phyloP scores from a whole-genome alignment of 2,797 vertebrate species.

The Clarias pachynema region DNA sequence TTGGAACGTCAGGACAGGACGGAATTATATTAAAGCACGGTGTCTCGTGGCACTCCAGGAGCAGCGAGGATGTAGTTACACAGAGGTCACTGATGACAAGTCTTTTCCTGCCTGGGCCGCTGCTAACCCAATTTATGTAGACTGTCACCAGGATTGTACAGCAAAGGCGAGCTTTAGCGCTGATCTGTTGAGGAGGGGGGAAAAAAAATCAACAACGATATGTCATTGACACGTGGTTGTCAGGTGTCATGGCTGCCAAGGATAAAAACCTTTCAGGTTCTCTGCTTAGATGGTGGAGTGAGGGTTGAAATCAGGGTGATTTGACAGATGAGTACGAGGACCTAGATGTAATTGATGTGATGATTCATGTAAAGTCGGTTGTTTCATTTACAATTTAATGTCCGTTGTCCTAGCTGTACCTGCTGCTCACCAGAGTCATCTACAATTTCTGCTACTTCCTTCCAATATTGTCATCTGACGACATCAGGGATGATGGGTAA shows the following conservation, averaged over 20 bases:
- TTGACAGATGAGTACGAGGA: background rate
- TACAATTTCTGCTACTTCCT: background rate
- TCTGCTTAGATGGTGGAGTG: background rate
- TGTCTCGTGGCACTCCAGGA: constrained; percentile 59
- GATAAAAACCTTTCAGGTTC: constrained; percentile 49
- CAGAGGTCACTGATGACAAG: constrained; percentile 61
- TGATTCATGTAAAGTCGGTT: background rate
- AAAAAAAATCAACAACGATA: constrained; percentile 27
- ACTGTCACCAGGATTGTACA: constrained; percentile 59
- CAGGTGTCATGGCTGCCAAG: constrained; percentile 54
- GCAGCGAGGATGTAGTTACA: constrained; percentile 59
- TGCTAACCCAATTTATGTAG: constrained; percentile 65
- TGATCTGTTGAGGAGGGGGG: constrained; percentile 51
- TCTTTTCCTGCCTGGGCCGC: constrained; percentile 57
- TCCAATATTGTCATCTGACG: no score
- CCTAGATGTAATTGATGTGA: background rate
- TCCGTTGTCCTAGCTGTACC: background rate
- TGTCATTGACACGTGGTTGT: constrained; percentile 54
- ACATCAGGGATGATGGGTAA: no score
- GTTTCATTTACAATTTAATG: background rate
- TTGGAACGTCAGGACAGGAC: constrained; percentile 58
- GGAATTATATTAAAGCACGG: constrained; percentile 58
- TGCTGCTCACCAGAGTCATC: background rate
- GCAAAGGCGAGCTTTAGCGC: constrained; percentile 52
- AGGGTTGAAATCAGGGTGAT: background rate